Evolutionary conservation across 1,140 invertebrate genomes (phyloP), one percentile per base, ranked within the genome.

Genomic region (Leptinotarsa defecta): DNA sequence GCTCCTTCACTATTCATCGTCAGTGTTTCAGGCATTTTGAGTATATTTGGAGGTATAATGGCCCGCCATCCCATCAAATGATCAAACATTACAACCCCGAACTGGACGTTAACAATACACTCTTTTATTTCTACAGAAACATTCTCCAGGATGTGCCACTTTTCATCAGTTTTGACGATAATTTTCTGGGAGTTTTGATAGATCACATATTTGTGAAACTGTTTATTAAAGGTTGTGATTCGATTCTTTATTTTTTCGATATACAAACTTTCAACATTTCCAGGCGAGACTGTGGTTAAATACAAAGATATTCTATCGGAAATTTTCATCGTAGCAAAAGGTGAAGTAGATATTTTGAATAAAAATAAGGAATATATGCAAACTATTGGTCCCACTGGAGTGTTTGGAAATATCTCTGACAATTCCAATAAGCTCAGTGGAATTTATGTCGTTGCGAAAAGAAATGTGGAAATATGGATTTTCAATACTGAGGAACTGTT

Each of bases 391-490:
- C 17, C 19, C 62, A 24, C 57, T 64, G 71, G 57, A 15, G 62
- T 64, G n/a, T 73, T 73, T 64, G 71, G 71, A 4, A 73, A 73
- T 22, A 73, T 73, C 4, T 15, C 19, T 11, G 17, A 43, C 34
- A 17, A 2, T 11, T 11, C 48, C 13, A 13, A 73, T n/a, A 73
- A 24, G 19, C n/a, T 34, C 3, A 63, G 71, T 48, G 24, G n/a
- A n/a, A 15, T 73, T 19, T 43, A 20, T 73, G 71, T 73, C n/a
- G 13, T 49, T 43, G 71, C 57, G 2, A 62, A 20, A 73, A 73
- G 13, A 64, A 63, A 73, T 61, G 71, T 73, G 15, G 71, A 73
- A 64, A 15, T 73, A 20, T 73, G 71, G 57, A 27, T 63, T 63
- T 13, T 73, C 3, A 48, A 63, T 48, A 73, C 71, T 4, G 71